Evolutionary conservation across 2,888 invertebrate species (phyloP), one percentile per base, ranked within the genome.

Genomic region (Selenia dentaria): DNA sequence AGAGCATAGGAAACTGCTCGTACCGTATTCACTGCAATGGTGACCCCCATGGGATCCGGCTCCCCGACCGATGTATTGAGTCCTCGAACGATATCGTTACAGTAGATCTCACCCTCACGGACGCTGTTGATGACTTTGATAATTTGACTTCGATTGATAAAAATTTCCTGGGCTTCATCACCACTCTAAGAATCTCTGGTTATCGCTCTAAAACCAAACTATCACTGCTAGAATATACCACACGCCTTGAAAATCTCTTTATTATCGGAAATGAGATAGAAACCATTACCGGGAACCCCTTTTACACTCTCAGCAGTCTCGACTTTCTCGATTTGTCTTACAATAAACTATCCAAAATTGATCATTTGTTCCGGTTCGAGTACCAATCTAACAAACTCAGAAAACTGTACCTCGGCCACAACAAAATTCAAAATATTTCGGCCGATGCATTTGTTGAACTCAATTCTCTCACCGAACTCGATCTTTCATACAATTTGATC

Each of bases 401-500:
- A 22, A 72, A 54, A 16, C 46, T 90, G 1, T 67, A 65, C 1
- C 57, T 89, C 0, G 70, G 83, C 0, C 48, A 70, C 28, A 90
- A 90, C 36, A 47, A 16, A 2, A 73, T 90, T 3, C 51, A 59
- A 18, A 60, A 73, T 12, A 57, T 90, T 22, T 62, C 76, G 2
- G 66, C 54, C 3, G 62, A 70, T 24, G 70, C 74, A 3, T 85
- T 89, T 24, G 63, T 56, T 24, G 76, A 83, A 20, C 63, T 88
- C 0, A 59, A 68, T 0, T 76, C 71, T 2, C 54, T 89, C 5
- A 49, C 59, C 2, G 83, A 84, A 53, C 70, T 89, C 0, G 86
- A 89, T 60, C 69, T 89, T 0, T 81, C 85, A 0, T 42, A 76
- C 47, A 88, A 89, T 51, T 35, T 36, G 0, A 80, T 89, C 32